phyloP scores from a whole-genome alignment of 23 tunicate genomes.

The Halocynthia roretzi region DNA sequence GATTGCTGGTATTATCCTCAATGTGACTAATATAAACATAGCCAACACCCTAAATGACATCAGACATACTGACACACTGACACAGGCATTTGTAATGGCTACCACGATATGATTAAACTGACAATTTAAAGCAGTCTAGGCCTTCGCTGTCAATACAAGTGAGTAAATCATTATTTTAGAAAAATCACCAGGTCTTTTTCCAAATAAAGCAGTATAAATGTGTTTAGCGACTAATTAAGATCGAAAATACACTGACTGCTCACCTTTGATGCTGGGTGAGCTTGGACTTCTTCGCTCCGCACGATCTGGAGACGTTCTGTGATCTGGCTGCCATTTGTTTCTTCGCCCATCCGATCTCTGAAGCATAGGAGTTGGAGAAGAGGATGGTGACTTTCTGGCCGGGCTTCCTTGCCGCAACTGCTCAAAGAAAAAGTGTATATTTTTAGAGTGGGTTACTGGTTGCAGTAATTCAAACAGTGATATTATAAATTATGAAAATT shows the following conservation, averaged over 20 bases:
- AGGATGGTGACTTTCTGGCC: slow-evolving; percentile 79
- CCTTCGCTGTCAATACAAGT: too few relatives aligned
- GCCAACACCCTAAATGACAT: too few relatives aligned
- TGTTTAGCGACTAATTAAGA: slow-evolving; percentile 42
- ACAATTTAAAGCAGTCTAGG: too few relatives aligned
- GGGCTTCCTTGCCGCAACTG: slow-evolving; percentile 73
- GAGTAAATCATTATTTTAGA: too few relatives aligned
- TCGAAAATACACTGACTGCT: background rate
- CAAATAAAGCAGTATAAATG: too few relatives aligned
- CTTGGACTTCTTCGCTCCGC: slow-evolving; percentile 76
- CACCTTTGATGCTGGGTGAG: slow-evolving; percentile 92
- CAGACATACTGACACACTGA: too few relatives aligned
- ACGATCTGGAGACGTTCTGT: slow-evolving; percentile 78
- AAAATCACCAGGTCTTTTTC: too few relatives aligned
- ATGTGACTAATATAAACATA: too few relatives aligned
- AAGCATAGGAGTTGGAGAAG: slow-evolving; percentile 75
- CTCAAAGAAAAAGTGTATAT: background rate
- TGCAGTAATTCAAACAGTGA: background rate
- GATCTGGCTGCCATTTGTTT: slow-evolving; percentile 67
- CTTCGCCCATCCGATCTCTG: slow-evolving; percentile 65
- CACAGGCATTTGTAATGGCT: too few relatives aligned
- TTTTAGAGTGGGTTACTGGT: background rate
- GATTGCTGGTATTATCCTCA: too few relatives aligned
- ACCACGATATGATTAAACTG: too few relatives aligned
- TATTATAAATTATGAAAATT: background rate